phyloP scores from a whole-genome alignment of 2,888 invertebrate species.

The Luperina testacea region DNA sequence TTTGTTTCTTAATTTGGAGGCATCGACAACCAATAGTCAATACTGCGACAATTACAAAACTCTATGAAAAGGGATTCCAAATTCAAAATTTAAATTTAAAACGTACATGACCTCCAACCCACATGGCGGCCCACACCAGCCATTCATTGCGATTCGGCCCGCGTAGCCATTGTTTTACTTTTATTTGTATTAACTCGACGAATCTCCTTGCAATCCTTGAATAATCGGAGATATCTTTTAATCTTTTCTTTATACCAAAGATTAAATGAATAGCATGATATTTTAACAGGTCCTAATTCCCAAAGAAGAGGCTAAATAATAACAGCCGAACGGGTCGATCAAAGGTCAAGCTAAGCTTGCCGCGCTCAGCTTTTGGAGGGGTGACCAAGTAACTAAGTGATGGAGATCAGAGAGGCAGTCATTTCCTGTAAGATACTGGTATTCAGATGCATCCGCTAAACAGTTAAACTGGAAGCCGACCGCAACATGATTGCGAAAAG shows the following conservation, averaged over 20 bases:
- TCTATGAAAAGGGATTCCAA: constrained; percentile 69
- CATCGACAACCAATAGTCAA: constrained; percentile 12
- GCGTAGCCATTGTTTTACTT: constrained; percentile 87
- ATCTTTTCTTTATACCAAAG: constrained; percentile 13
- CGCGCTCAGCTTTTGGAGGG: background rate
- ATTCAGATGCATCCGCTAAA: background rate
- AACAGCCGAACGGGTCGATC: background rate
- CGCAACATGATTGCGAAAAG: background rate
- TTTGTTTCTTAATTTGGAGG: background rate
- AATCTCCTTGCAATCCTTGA: constrained; percentile 61
- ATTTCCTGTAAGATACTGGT: background rate
- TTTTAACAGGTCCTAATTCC: background rate
- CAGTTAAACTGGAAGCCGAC: background rate
- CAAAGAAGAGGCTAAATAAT: background rate
- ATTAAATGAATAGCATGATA: background rate
- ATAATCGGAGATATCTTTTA: constrained; percentile 69
- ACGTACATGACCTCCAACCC: constrained; percentile 86
- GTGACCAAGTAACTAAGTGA: background rate
- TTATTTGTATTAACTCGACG: constrained; percentile 79
- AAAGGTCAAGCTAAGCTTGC: background rate
- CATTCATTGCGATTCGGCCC: constrained; percentile 84
- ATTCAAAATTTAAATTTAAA: constrained; percentile 78
- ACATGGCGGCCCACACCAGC: constrained; percentile 86
- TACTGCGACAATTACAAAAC: constrained; percentile 43
- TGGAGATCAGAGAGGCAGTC: background rate